These are phyloP conservation scores for Thalassophryne amazonica DNA, from an alignment of 2,797 vertebrate genomes.

Conservation along the genomic window DNA sequence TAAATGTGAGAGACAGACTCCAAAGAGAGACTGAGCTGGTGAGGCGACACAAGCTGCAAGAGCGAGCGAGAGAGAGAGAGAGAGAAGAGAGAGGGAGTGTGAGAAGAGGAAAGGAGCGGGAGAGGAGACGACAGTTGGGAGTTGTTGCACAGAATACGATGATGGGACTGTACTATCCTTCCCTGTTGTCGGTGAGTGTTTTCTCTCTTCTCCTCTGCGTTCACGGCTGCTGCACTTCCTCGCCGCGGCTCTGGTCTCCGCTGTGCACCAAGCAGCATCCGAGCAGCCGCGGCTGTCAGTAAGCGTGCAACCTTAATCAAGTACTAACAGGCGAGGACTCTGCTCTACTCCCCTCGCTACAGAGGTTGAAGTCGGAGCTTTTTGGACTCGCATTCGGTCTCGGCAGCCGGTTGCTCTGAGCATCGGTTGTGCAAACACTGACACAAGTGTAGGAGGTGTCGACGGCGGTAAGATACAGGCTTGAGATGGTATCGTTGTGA, in stretches of 20 bases:
- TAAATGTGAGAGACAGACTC: constrained; percentile 78
- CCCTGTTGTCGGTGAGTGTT: constrained; percentile 80
- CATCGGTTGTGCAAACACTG: constrained; percentile 18
- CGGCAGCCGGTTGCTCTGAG: constrained; percentile 7
- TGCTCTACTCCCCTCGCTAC: constrained; percentile 56
- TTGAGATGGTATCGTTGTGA: constrained; percentile 36
- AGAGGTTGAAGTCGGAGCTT: constrained; percentile 46
- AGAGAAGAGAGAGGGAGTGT: constrained; percentile 35
- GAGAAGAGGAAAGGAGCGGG: constrained; percentile 28
- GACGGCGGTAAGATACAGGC: constrained; percentile 37
- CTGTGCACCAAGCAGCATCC: constrained; percentile 26
- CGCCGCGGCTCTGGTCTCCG: background rate
- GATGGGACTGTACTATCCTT: constrained; percentile 84
- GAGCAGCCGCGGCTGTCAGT: constrained; percentile 42
- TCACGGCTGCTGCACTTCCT: background rate
- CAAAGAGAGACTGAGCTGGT: constrained; percentile 66
- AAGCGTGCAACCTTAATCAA: constrained; percentile 67
- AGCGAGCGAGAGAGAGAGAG: constrained; percentile 55
- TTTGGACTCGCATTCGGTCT: constrained; percentile 35
- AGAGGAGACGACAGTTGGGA: constrained; percentile 58
- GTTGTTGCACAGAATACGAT: constrained; percentile 76
- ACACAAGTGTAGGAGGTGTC: constrained; percentile 15
- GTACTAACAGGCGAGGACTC: constrained; percentile 57
- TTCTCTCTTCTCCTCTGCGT: constrained; percentile 26
- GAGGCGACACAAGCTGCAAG: constrained; percentile 68